A percentile compares a stretch with the other conserved stretches of the same genome.
These are phyloP conservation scores for Accipiter cooperii DNA, from an alignment of 2,113 vertebrate species.

Conservation along the genomic window DNA sequence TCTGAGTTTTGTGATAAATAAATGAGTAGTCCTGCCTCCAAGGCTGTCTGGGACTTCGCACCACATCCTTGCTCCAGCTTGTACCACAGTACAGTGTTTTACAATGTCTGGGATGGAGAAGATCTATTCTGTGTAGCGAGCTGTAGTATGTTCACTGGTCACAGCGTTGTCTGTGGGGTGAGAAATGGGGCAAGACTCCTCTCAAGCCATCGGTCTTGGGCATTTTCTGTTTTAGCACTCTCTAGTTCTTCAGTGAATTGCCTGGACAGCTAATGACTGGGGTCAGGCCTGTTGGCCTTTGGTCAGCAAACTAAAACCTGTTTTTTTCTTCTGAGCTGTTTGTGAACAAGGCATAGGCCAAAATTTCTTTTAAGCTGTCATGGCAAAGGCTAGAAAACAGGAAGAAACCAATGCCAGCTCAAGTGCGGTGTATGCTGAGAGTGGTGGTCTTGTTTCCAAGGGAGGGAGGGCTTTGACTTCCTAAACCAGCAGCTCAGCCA, in stretches of 20 bases:
- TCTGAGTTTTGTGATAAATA: slow-evolving; percentile 6
- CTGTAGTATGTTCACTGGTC: background rate
- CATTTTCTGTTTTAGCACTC: background rate
- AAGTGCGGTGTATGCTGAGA: background rate
- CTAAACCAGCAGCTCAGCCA: background rate
- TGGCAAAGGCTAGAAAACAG: background rate
- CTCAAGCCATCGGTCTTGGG: background rate
- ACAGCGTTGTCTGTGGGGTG: background rate
- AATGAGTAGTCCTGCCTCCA: slow-evolving; percentile 23
- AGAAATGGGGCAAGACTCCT: background rate
- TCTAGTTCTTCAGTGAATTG: background rate
- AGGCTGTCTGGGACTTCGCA: slow-evolving; percentile 14
- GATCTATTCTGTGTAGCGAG: background rate
- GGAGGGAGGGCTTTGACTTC: background rate
- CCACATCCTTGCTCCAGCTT: slow-evolving; percentile 20
- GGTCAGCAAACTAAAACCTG: background rate
- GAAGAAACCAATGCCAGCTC: background rate
- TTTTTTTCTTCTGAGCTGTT: fast-evolving
- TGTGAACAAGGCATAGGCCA: background rate
- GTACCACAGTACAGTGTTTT: background rate
- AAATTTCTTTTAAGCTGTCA: background rate
- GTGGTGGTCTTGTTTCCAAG: background rate
- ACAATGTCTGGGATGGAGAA: background rate
- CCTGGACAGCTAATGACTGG: background rate
- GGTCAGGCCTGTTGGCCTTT: background rate